phyloP scores from a whole-genome alignment of 1,140 invertebrate species.

The Acyrthosiphon pisum region DNA sequence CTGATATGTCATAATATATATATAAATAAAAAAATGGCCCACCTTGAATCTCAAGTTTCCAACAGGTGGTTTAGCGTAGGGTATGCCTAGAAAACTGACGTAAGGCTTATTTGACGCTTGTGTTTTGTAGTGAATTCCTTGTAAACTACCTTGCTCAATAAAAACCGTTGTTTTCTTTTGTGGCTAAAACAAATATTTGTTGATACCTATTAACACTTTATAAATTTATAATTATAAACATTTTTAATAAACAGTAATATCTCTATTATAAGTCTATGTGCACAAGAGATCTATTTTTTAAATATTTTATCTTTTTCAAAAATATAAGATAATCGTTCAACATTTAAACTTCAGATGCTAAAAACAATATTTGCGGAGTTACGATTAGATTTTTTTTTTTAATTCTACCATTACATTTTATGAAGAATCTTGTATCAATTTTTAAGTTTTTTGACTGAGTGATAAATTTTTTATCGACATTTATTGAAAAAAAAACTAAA shows the following conservation, averaged over 20 bases:
- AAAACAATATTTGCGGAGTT: no score
- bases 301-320: no score
- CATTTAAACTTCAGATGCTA: no score
- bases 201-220: neutral
- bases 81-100: slow-evolving; percentile 59
- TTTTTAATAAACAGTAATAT: neutral
- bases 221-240: neutral
- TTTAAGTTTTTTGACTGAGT: no score
- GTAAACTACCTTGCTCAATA: slow-evolving; percentile 56
- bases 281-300: neutral
- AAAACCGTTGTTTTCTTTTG: slow-evolving; percentile 44
- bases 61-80: slow-evolving; percentile 60
- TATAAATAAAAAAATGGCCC: neutral
- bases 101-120: slow-evolving; percentile 43
- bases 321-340: no score
- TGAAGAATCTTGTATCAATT: no score
- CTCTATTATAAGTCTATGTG: neutral
- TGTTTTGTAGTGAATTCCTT: slow-evolving; percentile 40
- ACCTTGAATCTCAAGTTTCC: slow-evolving; percentile 60
- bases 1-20: no score
- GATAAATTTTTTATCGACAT: no score
- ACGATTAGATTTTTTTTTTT: no score
- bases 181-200: slow-evolving; percentile 6
- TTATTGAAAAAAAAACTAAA: no score
- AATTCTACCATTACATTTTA: no score